Evolutionary conservation across 1,140 invertebrate genomes (phyloP).

Genomic region (Babylonia areolata): DNA sequence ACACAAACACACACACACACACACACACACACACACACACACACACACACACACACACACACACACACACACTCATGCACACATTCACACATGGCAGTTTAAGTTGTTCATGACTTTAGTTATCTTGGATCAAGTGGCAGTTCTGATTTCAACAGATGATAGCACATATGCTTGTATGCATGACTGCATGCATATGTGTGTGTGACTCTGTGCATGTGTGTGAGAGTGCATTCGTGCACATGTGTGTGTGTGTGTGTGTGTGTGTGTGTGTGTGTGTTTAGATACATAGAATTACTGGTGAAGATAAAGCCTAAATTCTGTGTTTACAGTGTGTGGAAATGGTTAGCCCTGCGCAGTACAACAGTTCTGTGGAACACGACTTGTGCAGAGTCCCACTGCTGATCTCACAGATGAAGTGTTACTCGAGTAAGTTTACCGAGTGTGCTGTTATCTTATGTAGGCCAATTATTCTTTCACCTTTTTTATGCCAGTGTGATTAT

Average conservation of each 20-base stretch:
- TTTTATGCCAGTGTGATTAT: no score
- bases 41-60: background rate
- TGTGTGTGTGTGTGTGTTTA: background rate
- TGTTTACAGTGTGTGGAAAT: slow-evolving; percentile 80
- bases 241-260: background rate
- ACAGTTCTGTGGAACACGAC: slow-evolving; percentile 85
- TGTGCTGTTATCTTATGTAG: no score
- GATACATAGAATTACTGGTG: background rate
- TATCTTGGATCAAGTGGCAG: no score
- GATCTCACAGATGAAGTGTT: slow-evolving; percentile 78
- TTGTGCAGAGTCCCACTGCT: slow-evolving; percentile 86
- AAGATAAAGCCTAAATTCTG: background rate
- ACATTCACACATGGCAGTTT: background rate
- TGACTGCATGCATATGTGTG: no score
- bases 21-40: background rate
- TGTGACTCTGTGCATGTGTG: background rate
- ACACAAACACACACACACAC: background rate
- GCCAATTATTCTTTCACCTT: no score
- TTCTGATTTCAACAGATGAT: no score
- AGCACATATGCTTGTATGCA: no score
- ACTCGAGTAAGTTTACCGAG: background rate
- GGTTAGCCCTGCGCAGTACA: slow-evolving; percentile 83
- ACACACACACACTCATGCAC: background rate
- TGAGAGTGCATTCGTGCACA: background rate
- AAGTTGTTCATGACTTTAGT: no score